A percentile compares a stretch with the other conserved stretches of the same genome.
phyloP scores from a whole-genome alignment of 2,113 vertebrate species.

The Rhinolophus sinicus region DNA sequence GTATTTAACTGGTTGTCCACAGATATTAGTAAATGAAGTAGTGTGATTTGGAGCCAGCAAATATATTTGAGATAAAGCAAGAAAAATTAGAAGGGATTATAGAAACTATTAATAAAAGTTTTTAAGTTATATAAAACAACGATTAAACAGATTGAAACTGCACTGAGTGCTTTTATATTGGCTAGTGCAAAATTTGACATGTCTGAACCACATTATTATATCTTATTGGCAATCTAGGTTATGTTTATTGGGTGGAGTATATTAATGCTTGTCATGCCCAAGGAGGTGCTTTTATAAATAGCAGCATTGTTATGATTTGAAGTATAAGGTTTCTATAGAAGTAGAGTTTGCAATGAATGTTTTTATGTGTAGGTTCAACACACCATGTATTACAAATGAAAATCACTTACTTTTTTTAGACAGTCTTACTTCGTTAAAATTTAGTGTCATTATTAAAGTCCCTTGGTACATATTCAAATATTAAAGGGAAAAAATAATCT shows the following conservation, averaged over 20 bases:
- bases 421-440: constrained; percentile 56
- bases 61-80: background rate
- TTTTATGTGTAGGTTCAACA: background rate
- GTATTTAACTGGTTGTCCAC: background rate
- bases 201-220: background rate
- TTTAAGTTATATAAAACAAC: constrained; percentile 22
- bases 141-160: background rate
- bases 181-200: constrained; percentile 32
- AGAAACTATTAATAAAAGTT: background rate
- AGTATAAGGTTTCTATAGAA: constrained; percentile 32
- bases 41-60: background rate
- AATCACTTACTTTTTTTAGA: constrained; percentile 72
- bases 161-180: background rate
- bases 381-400: constrained; percentile 37
- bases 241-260: background rate
- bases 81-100: background rate
- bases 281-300: background rate
- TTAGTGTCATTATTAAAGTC: constrained; percentile 55
- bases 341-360: constrained; percentile 26
- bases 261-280: background rate
- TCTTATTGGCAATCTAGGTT: background rate
- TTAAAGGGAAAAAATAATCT: constrained; percentile 61
- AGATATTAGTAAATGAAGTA: background rate
- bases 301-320: background rate
- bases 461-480: constrained; percentile 48